phyloP scores from a whole-genome alignment of 2,113 vertebrate species.

The Perognathus longimembris region DNA sequence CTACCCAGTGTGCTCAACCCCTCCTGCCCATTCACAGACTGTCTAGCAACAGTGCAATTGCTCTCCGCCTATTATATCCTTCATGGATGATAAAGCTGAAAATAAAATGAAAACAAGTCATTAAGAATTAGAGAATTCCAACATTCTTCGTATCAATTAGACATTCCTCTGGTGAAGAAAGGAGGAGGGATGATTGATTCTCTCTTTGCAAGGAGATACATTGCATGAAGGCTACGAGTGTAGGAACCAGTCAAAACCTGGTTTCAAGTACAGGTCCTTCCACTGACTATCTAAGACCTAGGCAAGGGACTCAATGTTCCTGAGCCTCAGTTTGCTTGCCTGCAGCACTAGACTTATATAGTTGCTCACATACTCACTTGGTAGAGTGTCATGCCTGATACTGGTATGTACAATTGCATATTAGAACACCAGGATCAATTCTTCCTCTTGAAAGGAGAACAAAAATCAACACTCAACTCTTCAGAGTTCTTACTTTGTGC shows the following conservation, averaged over 20 bases:
- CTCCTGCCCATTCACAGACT: neutral
- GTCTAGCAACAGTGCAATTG: neutral
- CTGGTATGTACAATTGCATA: neutral
- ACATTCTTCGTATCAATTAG: neutral
- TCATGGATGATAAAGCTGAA: neutral
- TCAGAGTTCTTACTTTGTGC: neutral
- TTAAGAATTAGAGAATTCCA: neutral
- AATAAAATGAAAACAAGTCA: conserved; percentile 35
- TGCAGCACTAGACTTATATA: neutral
- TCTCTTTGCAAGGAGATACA: neutral
- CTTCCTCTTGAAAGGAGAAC: neutral
- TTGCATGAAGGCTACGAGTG: neutral
- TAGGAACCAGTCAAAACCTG: neutral
- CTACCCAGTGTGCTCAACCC: neutral
- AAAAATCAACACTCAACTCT: neutral
- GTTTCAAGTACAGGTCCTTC: neutral
- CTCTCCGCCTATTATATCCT: neutral
- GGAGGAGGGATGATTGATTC: neutral
- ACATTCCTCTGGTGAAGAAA: neutral
- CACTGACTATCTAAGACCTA: neutral
- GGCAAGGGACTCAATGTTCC: neutral
- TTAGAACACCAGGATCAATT: neutral
- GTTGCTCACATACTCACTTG: neutral
- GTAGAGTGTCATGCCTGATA: neutral
- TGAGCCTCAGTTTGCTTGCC: neutral